A percentile compares a stretch with the other conserved stretches of the same genome.
phyloP scores from a whole-genome alignment of 2,888 invertebrate genomes.

The Plagodis pulveraria region DNA sequence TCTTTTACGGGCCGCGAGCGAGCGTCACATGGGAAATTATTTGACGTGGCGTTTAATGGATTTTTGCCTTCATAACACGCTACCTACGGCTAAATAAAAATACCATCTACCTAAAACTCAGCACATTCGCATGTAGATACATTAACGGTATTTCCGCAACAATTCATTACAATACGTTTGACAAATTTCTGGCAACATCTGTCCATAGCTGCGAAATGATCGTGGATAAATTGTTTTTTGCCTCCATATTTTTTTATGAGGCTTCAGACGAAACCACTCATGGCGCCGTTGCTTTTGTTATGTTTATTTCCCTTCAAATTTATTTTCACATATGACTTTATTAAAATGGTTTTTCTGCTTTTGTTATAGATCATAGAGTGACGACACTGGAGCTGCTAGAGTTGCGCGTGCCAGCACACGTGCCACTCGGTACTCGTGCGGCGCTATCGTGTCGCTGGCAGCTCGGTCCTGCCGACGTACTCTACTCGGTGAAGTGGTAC shows the following conservation, averaged over 20 bases:
- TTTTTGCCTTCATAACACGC: slow-evolving; percentile 84
- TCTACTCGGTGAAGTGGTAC: slow-evolving; percentile 97
- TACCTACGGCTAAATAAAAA: slow-evolving; percentile 80
- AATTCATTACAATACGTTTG: slow-evolving; percentile 13
- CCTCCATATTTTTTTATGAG: slow-evolving; percentile 37
- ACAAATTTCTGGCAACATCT: slow-evolving; percentile 26
- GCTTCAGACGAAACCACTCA: slow-evolving; percentile 31
- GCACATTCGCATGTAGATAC: slow-evolving; percentile 46
- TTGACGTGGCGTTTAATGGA: slow-evolving; percentile 85
- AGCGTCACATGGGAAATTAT: slow-evolving; percentile 84
- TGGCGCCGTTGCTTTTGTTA: slow-evolving; percentile 34
- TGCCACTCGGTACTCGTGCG: slow-evolving; percentile 91
- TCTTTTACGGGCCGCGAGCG: slow-evolving; percentile 84
- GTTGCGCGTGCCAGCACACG: slow-evolving; percentile 92
- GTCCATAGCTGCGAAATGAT: slow-evolving; percentile 26
- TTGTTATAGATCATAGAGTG: slow-evolving; percentile 61
- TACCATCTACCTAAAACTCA: slow-evolving; percentile 55
- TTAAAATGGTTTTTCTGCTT: slow-evolving; percentile 18
- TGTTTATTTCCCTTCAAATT: slow-evolving; percentile 24
- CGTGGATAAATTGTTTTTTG: slow-evolving; percentile 29
- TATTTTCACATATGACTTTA: slow-evolving; percentile 7
- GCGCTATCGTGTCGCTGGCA: slow-evolving; percentile 92
- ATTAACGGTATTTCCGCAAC: slow-evolving; percentile 44
- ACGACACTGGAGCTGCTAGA: slow-evolving; percentile 88
- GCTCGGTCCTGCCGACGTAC: slow-evolving; percentile 90